Evolutionary conservation across 2,888 invertebrate genomes (phyloP), one percentile per base, ranked within the genome.

Genomic region (Erebia ligea): DNA sequence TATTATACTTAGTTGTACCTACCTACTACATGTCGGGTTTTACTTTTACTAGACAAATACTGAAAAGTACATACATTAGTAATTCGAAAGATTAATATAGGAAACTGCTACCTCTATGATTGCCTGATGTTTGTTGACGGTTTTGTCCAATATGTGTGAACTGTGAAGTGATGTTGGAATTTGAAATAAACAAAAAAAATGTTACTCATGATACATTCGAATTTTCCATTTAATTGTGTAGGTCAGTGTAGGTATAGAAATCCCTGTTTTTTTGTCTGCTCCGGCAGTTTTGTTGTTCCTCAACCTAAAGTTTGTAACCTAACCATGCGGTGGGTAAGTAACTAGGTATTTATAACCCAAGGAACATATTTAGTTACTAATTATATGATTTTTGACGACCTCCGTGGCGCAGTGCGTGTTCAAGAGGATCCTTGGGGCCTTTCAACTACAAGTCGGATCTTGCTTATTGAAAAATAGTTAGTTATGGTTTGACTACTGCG

Each of bases 21-120:
- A 34, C 34, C 34, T 2, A 21, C 21, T 34, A 34, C 34, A 34
- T 6, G 6, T 34, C 34, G 34, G 34, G 34, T 34, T 34, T 58
- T 70, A 42, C 11, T 42, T 42, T 34, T 68, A 61, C 56, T 56
- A 6, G 67, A 52, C 57, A 68, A 69, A 71, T 71, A 71, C 70
- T 71, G 73, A 69, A 67, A 42, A 57, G 58, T 74, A 25, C 25
- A 4, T 50, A 63, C 25, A 4, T 50, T 50, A n/a, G 2, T 2
- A 64, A 63, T 1, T 52, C 11, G 52, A 17, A 64, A 74, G 76
- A 75, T 70, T 85, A 86, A 84, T 79, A 81, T 84, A 86, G 82
- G 82, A 85, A 90, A 89, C 84, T 84, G 88, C 92, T 91, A 92
- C 92, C 92, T 92, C 92, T 86, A 81, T 84, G 80, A 87, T 88